Conservation (phyloP, 2,113 vertebrate species). For the Suncus etruscus region DNA sequence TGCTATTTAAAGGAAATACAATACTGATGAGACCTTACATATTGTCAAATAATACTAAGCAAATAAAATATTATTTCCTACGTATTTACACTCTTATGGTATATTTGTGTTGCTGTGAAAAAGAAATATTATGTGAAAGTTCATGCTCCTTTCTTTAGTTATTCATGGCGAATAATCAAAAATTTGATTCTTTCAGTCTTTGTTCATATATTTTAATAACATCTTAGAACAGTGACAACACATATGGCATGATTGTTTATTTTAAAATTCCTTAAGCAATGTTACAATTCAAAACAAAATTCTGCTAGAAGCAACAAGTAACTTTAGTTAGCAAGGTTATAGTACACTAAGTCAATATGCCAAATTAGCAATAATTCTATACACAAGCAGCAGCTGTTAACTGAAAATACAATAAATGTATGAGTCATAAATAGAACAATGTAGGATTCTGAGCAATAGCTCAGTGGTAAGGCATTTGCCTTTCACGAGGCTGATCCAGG, state of each 20-base stretch:
- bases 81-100: slow-evolving; percentile 6
- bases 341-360: not conserved
- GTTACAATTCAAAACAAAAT: not conserved
- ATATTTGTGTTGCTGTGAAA: not conserved
- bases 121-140: not conserved
- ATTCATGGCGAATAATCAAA: not conserved
- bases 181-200: not conserved
- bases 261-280: not conserved
- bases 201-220: slow-evolving; percentile 23
- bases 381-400: not conserved
- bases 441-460: not conserved
- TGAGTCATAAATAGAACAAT: not conserved
- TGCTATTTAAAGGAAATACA: slow-evolving; percentile 1
- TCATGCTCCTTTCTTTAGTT: not conserved
- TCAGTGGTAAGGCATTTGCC: too few species aligned
- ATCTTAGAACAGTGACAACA: slow-evolving; percentile 31
- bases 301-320: not conserved
- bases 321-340: not conserved
- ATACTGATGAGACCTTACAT: not conserved
- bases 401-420: not conserved
- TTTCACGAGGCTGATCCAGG: too few species aligned
- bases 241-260: not conserved
- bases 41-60: not conserved
- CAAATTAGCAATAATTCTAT: slow-evolving; percentile 3
- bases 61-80: not conserved